A percentile compares a stretch with the other conserved stretches of the same genome.
These are phyloP conservation scores for Australoheros facetus DNA, from an alignment of 2,797 vertebrate species.

Conservation along the genomic window DNA sequence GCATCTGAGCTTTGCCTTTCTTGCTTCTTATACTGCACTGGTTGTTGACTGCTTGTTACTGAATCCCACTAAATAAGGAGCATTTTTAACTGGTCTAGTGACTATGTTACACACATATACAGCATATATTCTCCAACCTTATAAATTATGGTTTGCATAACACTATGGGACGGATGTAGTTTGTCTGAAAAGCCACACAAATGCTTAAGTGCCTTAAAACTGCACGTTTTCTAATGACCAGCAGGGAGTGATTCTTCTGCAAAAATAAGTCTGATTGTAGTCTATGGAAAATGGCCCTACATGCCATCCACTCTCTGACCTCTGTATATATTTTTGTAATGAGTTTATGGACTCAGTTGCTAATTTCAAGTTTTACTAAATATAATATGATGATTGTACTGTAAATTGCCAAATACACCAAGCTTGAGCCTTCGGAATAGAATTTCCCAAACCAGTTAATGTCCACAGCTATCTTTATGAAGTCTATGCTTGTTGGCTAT, in stretches of 20 bases:
- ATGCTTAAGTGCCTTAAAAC: not conserved
- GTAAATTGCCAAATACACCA: too few relatives aligned
- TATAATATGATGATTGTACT: not conserved
- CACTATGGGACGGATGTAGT: not conserved
- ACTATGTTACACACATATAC: not conserved
- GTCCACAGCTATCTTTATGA: too few relatives aligned
- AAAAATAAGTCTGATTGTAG: not conserved
- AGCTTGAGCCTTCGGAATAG: too few relatives aligned
- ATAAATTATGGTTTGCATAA: accelerated
- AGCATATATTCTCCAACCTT: not conserved
- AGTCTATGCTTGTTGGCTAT: too few relatives aligned
- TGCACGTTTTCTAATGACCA: not conserved
- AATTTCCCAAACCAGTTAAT: too few relatives aligned
- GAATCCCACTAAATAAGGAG: not conserved
- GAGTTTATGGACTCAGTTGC: not conserved
- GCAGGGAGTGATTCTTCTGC: not conserved
- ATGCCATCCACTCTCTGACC: not conserved
- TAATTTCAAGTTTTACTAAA: not conserved
- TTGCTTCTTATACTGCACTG: not conserved
- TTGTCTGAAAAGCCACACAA: not conserved
- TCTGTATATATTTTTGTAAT: not conserved
- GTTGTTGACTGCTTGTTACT: not conserved
- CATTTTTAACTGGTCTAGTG: not conserved
- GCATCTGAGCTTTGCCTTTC: not conserved
- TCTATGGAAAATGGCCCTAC: not conserved